Percentiles rank a stretch among this genome's conserved stretches.
phyloP scores from a whole-genome alignment of 2,888 invertebrate genomes.

The Perithous albicinctus region DNA sequence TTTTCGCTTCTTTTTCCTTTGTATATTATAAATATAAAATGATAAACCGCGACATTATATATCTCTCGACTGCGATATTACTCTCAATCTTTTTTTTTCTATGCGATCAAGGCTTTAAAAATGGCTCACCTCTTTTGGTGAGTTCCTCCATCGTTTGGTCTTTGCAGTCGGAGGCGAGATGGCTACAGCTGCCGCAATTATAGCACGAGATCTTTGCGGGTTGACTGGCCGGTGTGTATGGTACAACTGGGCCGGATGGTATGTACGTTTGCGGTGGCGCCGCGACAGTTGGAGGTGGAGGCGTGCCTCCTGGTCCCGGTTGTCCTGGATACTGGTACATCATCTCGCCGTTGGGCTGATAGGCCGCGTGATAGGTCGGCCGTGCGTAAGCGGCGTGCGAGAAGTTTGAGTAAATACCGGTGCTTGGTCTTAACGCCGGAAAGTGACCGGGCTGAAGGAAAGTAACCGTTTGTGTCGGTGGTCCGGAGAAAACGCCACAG shows the following conservation, averaged over 20 bases:
- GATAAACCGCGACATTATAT: not conserved
- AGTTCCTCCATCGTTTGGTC: slow-evolving; percentile 97
- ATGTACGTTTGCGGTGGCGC: slow-evolving; percentile 80
- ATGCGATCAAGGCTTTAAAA: slow-evolving; percentile 5
- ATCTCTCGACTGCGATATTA: not conserved
- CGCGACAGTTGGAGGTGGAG: slow-evolving; percentile 75
- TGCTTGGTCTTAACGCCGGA: slow-evolving; percentile 80
- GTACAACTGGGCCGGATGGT: slow-evolving; percentile 79
- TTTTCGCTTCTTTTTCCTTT: not conserved
- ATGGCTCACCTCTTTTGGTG: slow-evolving; percentile 86
- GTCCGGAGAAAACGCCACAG: slow-evolving; percentile 76
- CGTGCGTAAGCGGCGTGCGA: slow-evolving; percentile 81
- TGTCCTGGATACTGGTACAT: slow-evolving; percentile 83
- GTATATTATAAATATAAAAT: not conserved
- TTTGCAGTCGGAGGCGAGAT: slow-evolving; percentile 94
- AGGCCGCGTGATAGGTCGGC: slow-evolving; percentile 84
- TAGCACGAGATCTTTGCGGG: slow-evolving; percentile 92
- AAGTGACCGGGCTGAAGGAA: slow-evolving; percentile 83
- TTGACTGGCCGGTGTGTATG: slow-evolving; percentile 85
- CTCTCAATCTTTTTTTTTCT: not conserved
- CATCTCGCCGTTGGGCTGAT: slow-evolving; percentile 86
- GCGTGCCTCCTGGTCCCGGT: slow-evolving; percentile 76
- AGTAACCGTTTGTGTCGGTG: slow-evolving; percentile 78
- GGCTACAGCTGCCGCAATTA: slow-evolving; percentile 95
- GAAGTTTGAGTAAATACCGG: slow-evolving; percentile 82